Conservation (phyloP, 1,140 invertebrate genomes). For the Scaptomyza graminum region DNA sequence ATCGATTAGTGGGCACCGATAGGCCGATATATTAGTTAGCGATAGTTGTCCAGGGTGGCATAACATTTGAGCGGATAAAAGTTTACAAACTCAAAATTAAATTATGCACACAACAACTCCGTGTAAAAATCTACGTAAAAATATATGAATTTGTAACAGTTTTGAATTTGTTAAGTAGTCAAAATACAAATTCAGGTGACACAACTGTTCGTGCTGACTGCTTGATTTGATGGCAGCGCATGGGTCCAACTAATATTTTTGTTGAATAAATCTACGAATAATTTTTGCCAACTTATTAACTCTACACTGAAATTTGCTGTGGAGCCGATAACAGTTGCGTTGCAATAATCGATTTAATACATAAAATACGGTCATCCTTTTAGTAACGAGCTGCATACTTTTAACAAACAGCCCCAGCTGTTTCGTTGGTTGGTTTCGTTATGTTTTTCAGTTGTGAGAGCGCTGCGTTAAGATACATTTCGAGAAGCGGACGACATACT, state of each 20-base stretch:
- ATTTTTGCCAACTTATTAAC: not conserved
- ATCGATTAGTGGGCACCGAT: constrained; percentile 34
- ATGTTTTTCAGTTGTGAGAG: constrained; percentile 37
- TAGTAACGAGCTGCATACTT: not conserved
- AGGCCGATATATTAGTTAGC: not conserved
- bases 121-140: not conserved
- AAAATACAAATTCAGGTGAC: not conserved
- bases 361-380: constrained; percentile 4
- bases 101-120: too few relatives aligned
- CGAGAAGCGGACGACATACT: constrained; percentile 10
- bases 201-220: not conserved
- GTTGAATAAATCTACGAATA: not conserved
- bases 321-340: not conserved
- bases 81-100: too few relatives aligned
- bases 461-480: constrained; percentile 24
- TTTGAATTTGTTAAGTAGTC: not conserved
- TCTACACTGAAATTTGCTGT: not conserved
- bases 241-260: too few relatives aligned
- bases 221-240: too few relatives aligned
- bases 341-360: not conserved
- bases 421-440: constrained; percentile 35
- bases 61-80: constrained; percentile 7
- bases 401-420: constrained; percentile 24
- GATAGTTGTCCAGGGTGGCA: constrained; percentile 26
- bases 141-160: not conserved